Evolutionary conservation across 2,888 invertebrate genomes (phyloP), one percentile per base, ranked within the genome.

Genomic region (Ectobius pallidus): DNA sequence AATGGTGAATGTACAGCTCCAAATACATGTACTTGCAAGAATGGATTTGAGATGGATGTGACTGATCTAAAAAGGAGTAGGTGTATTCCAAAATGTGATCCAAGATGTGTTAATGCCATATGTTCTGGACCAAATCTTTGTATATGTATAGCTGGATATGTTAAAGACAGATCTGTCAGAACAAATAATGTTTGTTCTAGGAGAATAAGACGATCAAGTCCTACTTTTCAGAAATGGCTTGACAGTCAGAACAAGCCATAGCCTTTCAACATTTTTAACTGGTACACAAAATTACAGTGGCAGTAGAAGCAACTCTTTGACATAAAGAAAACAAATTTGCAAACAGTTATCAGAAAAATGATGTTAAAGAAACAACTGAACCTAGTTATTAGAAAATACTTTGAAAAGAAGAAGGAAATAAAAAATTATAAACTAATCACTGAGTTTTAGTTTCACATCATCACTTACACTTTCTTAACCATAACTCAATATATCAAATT

Each of bases 91-190:
- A 70, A 42, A 44, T 93, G 93, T 77, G 85, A 87, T 0, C 87
- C 87, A n/a, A 92, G 92, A 0, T 93, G 93, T 77, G 85, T 85
- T 9, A 93, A 93, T 79, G 93, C 92, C 0, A 85, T 86, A 22
- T 93, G 93, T 77, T 87, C 91, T 0, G 87, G 88, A 0, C 93
- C 93, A 0, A 90, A 92, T 81, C 87, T 90, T 78, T 93, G 93
- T 79, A 85, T 91, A 73, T 93, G 93, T 78, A 89, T 90, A 77
- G 85, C 86, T 0, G 93, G 93, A 0, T 93, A 85, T 79, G 81
- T 84, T 70, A 91, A 90, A 77, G 89, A 90, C 78, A 81, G 83
- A 75, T 87, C 85, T 30, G 85, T 87, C 0, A 90, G 90, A 78
- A 89, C 49, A 34, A 46, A 61, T 14, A 76, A 76, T 25, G 67